Conservation (phyloP, 1,140 invertebrate species). For the Pomacea maculata region DNA sequence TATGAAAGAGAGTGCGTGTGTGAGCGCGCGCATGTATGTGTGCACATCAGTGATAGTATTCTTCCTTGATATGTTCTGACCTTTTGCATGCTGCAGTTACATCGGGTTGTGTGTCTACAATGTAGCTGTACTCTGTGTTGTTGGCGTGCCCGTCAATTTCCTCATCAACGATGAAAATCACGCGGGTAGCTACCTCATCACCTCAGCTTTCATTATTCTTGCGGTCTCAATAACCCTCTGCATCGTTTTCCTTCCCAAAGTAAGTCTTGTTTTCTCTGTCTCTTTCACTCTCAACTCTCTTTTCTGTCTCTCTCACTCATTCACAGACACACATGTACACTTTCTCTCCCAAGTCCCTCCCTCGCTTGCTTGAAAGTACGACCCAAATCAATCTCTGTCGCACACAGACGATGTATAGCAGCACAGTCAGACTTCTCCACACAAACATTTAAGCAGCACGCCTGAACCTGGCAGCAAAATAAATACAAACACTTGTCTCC, state of each 20-base stretch:
- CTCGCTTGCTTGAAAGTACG: too few species aligned
- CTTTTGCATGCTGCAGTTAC: constrained; percentile 20
- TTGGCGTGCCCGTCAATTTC: constrained; percentile 82
- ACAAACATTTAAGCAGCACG: background rate
- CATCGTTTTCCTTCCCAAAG: constrained; percentile 85
- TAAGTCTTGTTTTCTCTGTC: constrained; percentile 34
- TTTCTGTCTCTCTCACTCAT: background rate
- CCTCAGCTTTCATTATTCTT: constrained; percentile 82
- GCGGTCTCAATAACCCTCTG: constrained; percentile 85
- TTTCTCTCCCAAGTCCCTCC: background rate
- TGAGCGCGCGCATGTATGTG: background rate
- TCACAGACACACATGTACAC: background rate
- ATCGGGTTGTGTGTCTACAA: constrained; percentile 67
- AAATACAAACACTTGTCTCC: background rate
- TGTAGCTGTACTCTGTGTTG: constrained; percentile 84
- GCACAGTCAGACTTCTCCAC: background rate
- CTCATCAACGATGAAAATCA: constrained; percentile 83
- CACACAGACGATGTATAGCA: background rate
- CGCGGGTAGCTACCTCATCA: constrained; percentile 83
- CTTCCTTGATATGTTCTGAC: background rate
- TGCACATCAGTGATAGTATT: background rate
- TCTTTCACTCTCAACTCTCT: too few species aligned
- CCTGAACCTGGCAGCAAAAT: too few species aligned
- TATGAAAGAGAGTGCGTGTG: background rate
- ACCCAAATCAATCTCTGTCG: background rate